Conservation (phyloP, 2,888 invertebrate species). For the Trachelus troglodyta region DNA sequence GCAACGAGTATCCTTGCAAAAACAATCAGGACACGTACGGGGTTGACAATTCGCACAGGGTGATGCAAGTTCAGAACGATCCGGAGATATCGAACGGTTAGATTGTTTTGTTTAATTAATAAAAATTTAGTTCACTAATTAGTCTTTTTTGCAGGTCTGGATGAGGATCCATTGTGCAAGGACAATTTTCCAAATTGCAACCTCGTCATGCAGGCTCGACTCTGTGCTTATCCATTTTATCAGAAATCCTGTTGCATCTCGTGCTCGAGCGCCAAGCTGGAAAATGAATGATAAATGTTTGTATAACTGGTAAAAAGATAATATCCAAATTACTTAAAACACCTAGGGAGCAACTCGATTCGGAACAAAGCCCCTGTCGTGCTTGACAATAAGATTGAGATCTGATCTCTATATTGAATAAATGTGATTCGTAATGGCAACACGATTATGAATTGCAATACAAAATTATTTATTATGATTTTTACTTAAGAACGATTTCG, state of each 20-base stretch:
- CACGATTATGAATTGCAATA: not conserved
- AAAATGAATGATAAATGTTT: conserved; percentile 20
- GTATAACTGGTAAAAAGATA: not conserved
- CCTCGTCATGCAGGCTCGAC: conserved; percentile 84
- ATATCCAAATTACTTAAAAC: not conserved
- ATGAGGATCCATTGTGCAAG: conserved; percentile 68
- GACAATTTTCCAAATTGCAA: conserved; percentile 83
- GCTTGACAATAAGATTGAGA: not conserved
- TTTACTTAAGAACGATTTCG: not conserved
- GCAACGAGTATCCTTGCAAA: conserved; percentile 64
- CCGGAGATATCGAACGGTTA: conserved; percentile 28
- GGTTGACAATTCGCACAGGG: conserved; percentile 30
- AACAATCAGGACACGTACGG: conserved; percentile 12
- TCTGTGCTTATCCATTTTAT: conserved; percentile 88
- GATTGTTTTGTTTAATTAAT: not conserved
- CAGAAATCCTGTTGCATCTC: conserved; percentile 82
- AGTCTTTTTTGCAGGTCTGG: conserved; percentile 59
- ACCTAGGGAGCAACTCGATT: not conserved
- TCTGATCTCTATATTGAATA: no score
- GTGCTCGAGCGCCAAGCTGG: conserved; percentile 66
- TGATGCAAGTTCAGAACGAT: conserved; percentile 44
- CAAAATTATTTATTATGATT: not conserved
- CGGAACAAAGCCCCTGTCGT: not conserved
- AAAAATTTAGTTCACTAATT: not conserved
- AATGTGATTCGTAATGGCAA: no score